Percentiles rank a stretch among this genome's conserved stretches.
phyloP scores from a whole-genome alignment of 1,140 invertebrate genomes.

The Halotydeus destructor region DNA sequence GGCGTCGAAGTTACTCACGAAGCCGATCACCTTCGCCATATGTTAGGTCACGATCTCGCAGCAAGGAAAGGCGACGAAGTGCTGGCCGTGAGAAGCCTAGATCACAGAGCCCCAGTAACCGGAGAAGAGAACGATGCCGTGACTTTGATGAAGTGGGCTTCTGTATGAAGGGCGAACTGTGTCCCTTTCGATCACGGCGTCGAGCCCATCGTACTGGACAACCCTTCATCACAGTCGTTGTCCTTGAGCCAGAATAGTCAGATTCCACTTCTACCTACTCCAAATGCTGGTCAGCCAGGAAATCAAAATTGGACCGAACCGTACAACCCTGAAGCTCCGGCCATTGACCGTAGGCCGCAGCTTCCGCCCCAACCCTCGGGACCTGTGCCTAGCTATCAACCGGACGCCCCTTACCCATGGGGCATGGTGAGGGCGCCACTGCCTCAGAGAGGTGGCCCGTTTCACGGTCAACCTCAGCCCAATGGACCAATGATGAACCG shows the following conservation, averaged over 20 bases:
- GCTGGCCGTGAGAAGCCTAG: not conserved
- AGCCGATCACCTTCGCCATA: constrained; percentile 4
- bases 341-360: constrained; percentile 34
- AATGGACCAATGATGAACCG: constrained; percentile 11
- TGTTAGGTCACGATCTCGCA: not conserved
- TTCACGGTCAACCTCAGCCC: not conserved
- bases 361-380: constrained; percentile 20
- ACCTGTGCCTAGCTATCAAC: constrained; percentile 16
- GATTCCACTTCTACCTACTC: constrained; percentile 9
- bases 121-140: constrained; percentile 22
- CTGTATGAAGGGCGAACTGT: constrained; percentile 82
- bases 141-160: constrained; percentile 58
- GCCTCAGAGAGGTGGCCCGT: constrained; percentile 6
- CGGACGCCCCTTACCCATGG: too few species aligned
- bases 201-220: constrained; percentile 75
- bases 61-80: not conserved
- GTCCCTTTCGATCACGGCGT: constrained; percentile 83
- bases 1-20: not conserved
- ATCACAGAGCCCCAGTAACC: not conserved
- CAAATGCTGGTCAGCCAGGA: constrained; percentile 6
- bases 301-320: constrained; percentile 24
- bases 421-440: constrained; percentile 13
- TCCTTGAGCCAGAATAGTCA: constrained; percentile 24
- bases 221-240: too few species aligned
- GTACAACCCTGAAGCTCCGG: constrained; percentile 69